Evolutionary conservation across 2,888 invertebrate genomes (phyloP), one percentile per base, ranked within the genome.

Genomic region (Hypolimnas misippus): DNA sequence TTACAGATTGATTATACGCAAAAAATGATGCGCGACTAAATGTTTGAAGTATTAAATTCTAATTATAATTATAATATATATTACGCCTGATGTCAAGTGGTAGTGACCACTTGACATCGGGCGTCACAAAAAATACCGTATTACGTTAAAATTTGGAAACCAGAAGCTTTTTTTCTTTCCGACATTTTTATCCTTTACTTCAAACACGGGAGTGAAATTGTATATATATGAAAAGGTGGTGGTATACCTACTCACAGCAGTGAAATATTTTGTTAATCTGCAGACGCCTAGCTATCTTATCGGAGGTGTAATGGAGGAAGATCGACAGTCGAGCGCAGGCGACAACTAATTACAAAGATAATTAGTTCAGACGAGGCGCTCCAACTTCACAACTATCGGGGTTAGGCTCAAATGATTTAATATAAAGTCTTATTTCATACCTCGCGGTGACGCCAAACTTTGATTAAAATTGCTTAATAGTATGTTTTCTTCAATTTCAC

Each of bases 291-390:
- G n/a, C 3, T 7, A 35, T 19, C 10, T 35, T 19, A 8, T 12
- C 35, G 19, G 14, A 44, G 38, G 10, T 10, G 16, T 49, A 25
- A 40, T 10, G 25, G 38, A 25, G 16, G 12, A 12, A 25, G 33
- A 52, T 46, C 16, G 49, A 52, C 46, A 8, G 62, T 50, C 21
- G 57, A 12, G 17, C 55, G 50, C 14, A 35, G 25, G 44, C 53
- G 42, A 29, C 56, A 33, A 19, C 46, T 52, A 52, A 62, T 62
- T 57, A 62, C 46, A 53, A 57, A 57, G 52, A 57, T 62, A 62
- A 62, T 62, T 57, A 62, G 62, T 33, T 53, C 10, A 40, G 53
- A 44, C 52, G 46, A 52, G 57, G 38, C 46, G 57, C 31, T 25
- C 49, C 31, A 49, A 38, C 57, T 62, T 31, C 4, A 31, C 42